A percentile compares a stretch with the other conserved stretches of the same genome.
phyloP scores from a whole-genome alignment of 2,888 invertebrate species.

The Nomada ruficornis region DNA sequence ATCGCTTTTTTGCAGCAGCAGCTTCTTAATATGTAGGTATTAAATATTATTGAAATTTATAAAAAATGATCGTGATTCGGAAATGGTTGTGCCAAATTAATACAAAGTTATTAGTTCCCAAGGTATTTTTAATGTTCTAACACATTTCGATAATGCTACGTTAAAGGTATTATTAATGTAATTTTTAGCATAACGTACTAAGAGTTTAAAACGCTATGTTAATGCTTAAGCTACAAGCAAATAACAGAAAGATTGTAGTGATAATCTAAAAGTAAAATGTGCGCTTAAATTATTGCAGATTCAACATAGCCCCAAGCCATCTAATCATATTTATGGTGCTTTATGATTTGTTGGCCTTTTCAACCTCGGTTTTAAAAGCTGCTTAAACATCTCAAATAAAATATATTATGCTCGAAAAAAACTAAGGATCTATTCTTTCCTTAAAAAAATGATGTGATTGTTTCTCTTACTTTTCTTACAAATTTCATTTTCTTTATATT shows the following conservation, averaged over 20 bases:
- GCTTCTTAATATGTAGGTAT: constrained; percentile 17
- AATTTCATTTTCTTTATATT: constrained; percentile 39
- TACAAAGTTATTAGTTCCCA: constrained; percentile 58
- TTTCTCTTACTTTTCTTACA: constrained; percentile 26
- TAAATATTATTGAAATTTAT: constrained; percentile 21
- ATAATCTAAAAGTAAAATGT: constrained; percentile 70
- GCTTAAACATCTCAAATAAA: constrained; percentile 60
- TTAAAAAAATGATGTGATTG: constrained; percentile 30
- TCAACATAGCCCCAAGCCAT: constrained; percentile 68
- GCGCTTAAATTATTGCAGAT: constrained; percentile 69
- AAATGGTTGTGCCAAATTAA: constrained; percentile 50
- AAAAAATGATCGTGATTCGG: constrained; percentile 16
- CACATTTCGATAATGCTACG: constrained; percentile 52
- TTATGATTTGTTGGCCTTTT: constrained; percentile 34
- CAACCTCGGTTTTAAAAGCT: constrained; percentile 56
- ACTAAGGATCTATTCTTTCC: constrained; percentile 33
- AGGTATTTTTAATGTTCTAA: constrained; percentile 44
- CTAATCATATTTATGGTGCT: constrained; percentile 37
- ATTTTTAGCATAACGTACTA: constrained; percentile 61
- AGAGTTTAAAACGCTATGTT: constrained; percentile 60
- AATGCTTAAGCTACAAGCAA: constrained; percentile 67
- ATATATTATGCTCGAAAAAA: constrained; percentile 64
- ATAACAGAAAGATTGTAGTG: constrained; percentile 61
- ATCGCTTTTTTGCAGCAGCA: constrained; percentile 11
- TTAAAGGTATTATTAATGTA: constrained; percentile 57